These are phyloP conservation scores for Caenorhabditis sulstoni DNA, from an alignment of 2,888 invertebrate species.

Conservation along the genomic window DNA sequence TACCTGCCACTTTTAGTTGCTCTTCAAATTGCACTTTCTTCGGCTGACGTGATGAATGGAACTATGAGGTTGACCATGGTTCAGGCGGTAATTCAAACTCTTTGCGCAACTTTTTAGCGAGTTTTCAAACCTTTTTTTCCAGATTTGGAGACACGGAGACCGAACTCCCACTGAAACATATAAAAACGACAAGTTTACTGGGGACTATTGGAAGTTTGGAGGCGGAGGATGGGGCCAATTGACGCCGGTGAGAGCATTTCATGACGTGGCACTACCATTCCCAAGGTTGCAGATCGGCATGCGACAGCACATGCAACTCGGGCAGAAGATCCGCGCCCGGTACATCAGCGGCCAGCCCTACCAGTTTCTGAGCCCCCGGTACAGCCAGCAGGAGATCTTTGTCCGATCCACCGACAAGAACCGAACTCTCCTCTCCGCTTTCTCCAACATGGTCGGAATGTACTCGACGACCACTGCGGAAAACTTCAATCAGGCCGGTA, in stretches of 20 bases:
- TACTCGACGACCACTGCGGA: conserved; percentile 25
- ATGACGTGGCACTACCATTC: not conserved
- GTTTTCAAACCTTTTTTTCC: too few species aligned
- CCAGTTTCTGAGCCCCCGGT: conserved; percentile 33
- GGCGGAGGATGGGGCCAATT: conserved; percentile 68
- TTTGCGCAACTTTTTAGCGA: too few species aligned
- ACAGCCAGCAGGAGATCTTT: conserved; percentile 81
- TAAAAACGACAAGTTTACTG: conserved; percentile 60
- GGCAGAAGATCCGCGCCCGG: conserved; percentile 58
- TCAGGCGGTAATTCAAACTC: conserved; percentile 53
- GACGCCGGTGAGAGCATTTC: conserved; percentile 54
- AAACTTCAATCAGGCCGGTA: conserved; percentile 30
- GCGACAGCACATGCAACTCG: conserved; percentile 64
- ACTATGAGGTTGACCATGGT: conserved; percentile 52
- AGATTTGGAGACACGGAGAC: conserved; percentile 75
- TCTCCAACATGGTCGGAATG: conserved; percentile 78
- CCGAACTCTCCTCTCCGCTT: conserved; percentile 85
- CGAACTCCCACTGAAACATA: conserved; percentile 68
- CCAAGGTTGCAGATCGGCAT: conserved; percentile 56
- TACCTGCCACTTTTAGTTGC: conserved; percentile 7
- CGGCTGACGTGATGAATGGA: conserved; percentile 44
- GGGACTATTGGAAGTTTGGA: conserved; percentile 54
- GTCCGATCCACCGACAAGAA: conserved; percentile 89
- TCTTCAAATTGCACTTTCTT: not conserved
- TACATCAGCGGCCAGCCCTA: conserved; percentile 60